Evolutionary conservation across 2,888 invertebrate genomes (phyloP).

Genomic region (Silvanus unidentatus): DNA sequence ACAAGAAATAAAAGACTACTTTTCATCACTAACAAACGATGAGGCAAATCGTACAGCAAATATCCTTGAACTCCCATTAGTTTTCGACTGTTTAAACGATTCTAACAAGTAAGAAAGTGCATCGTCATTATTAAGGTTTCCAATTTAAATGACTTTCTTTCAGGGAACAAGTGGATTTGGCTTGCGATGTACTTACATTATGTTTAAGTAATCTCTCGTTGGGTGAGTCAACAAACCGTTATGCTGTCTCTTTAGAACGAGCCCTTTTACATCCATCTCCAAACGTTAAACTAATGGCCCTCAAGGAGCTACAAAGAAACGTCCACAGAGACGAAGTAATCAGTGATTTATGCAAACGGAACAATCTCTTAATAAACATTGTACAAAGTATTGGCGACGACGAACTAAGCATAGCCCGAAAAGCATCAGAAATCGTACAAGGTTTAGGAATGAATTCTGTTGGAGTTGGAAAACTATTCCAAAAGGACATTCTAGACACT

Average conservation of each 20-base stretch:
- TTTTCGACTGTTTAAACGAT: slow-evolving; percentile 60
- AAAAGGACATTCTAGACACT: slow-evolving; percentile 51
- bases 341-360: slow-evolving; percentile 32
- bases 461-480: slow-evolving; percentile 50
- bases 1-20: slow-evolving; percentile 45
- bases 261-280: slow-evolving; percentile 58
- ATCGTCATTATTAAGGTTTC: slow-evolving; percentile 17
- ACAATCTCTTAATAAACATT: slow-evolving; percentile 50
- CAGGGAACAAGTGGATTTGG: slow-evolving; percentile 57
- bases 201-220: slow-evolving; percentile 59
- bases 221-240: slow-evolving; percentile 55
- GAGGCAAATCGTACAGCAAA: slow-evolving; percentile 44
- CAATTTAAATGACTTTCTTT: slow-evolving; percentile 20
- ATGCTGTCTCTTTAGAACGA: slow-evolving; percentile 55
- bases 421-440: slow-evolving; percentile 54
- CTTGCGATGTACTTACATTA: slow-evolving; percentile 59
- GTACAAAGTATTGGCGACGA: slow-evolving; percentile 55
- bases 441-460: slow-evolving; percentile 44
- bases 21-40: slow-evolving; percentile 41
- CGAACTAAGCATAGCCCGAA: slow-evolving; percentile 55
- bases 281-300: slow-evolving; percentile 58
- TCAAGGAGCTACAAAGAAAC: slow-evolving; percentile 54
- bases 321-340: slow-evolving; percentile 32
- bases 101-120: slow-evolving; percentile 45
- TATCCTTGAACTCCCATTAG: slow-evolving; percentile 51